Percentiles rank a stretch among this genome's conserved stretches.
Conservation (phyloP, 2,888 invertebrate species). For the Drosophila diplacantha region DNA sequence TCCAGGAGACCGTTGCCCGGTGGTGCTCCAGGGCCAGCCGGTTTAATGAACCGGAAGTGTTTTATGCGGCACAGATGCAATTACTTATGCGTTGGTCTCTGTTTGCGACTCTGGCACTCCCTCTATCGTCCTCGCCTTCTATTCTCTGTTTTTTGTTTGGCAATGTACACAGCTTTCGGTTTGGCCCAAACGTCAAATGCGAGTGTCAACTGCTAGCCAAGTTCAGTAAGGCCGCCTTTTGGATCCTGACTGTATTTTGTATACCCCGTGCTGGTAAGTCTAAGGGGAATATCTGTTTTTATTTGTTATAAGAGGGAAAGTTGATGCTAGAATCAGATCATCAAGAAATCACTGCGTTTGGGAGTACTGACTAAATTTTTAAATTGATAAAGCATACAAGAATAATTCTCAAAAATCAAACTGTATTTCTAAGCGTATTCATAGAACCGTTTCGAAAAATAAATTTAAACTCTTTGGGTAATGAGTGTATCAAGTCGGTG, state of each 20-base stretch:
- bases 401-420: background rate
- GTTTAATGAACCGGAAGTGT: conserved; percentile 68
- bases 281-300: background rate
- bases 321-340: background rate
- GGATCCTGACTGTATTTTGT: background rate
- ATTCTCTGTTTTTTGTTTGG: conserved; percentile 6
- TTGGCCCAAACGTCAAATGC: conserved; percentile 52
- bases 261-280: background rate
- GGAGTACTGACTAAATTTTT: background rate
- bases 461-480: background rate
- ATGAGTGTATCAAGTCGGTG: background rate
- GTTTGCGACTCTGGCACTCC: background rate
- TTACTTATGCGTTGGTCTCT: conserved; percentile 38
- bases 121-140: background rate
- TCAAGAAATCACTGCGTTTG: background rate
- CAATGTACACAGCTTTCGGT: conserved; percentile 43
- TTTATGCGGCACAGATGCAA: conserved; percentile 56
- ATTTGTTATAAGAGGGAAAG: background rate
- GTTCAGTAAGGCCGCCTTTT: conserved; percentile 3
- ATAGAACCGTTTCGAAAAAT: rapidly evolving
- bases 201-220: conserved; percentile 43
- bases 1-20: conserved; percentile 16
- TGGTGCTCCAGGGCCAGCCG: conserved; percentile 25
- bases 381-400: background rate
- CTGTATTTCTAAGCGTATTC: background rate